A percentile compares a stretch with the other conserved stretches of the same genome.
These are phyloP conservation scores for Bombyx huttoni DNA, from an alignment of 2,888 invertebrate species.

Conservation along the genomic window DNA sequence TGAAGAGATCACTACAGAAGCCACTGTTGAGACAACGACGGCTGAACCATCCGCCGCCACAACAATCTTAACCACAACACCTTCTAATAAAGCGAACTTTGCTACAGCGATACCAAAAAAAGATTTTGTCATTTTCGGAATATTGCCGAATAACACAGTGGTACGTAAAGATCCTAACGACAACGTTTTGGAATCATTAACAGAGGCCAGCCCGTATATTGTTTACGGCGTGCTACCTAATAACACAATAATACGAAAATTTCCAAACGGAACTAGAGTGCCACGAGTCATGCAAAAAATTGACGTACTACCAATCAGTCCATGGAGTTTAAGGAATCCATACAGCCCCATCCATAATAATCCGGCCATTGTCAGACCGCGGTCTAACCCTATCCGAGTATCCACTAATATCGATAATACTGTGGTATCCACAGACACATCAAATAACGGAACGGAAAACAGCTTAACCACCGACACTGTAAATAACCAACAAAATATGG, in stretches of 20 bases:
- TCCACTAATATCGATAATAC: slow-evolving; percentile 80
- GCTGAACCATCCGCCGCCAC: slow-evolving; percentile 11
- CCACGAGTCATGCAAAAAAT: slow-evolving; percentile 75
- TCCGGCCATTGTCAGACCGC: slow-evolving; percentile 70
- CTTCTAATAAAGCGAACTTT: slow-evolving; percentile 24
- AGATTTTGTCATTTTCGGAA: slow-evolving; percentile 82
- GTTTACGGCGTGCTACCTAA: slow-evolving; percentile 84
- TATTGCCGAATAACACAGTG: slow-evolving; percentile 84
- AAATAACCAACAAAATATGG: slow-evolving; percentile 69
- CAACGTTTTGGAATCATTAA: slow-evolving; percentile 76
- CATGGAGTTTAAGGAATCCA: slow-evolving; percentile 73
- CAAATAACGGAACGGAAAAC: slow-evolving; percentile 73
- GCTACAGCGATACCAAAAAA: slow-evolving; percentile 63
- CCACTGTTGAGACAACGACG: slow-evolving; percentile 20
- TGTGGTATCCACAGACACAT: slow-evolving; percentile 69
- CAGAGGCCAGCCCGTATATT: slow-evolving; percentile 80
- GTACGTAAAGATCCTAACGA: slow-evolving; percentile 81
- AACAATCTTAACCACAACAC: slow-evolving; percentile 26
- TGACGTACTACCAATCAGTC: slow-evolving; percentile 74
- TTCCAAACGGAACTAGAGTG: slow-evolving; percentile 84
- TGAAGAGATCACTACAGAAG: slow-evolving; percentile 23
- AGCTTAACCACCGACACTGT: slow-evolving; percentile 67
- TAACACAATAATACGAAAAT: slow-evolving; percentile 84
- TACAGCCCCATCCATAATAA: slow-evolving; percentile 74
- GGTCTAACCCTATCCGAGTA: slow-evolving; percentile 74